Base-by-base conservation (phyloP, 37 sponge, comb jelly and placozoan genomes). In the Aplysina aerophoba region DNA sequence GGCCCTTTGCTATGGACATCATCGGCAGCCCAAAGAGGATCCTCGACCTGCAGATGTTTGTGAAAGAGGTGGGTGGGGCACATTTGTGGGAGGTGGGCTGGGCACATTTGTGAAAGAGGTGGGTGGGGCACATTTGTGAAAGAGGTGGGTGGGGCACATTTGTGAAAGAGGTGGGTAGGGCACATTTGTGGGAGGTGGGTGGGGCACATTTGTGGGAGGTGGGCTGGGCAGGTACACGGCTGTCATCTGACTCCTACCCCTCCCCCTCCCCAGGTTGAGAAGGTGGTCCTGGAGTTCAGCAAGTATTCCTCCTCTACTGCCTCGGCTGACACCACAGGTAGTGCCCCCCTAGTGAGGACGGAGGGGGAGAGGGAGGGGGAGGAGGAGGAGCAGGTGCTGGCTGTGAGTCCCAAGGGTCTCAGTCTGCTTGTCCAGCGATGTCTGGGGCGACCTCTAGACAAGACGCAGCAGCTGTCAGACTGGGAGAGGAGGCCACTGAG, bases 401-500 rank as follows among this genome's bases (percentile, higher is more conserved):
- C 11, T 55, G 87, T 27, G 4, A 33, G 19, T 36, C 35, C 36
- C 6, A 83, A 80, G 38, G 94, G 96, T 0, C 83, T 96, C n/a
- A 88, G 86, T 24, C 21, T 34, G 17, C 74, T 96, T 50, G 90
- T 96, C 61, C 53, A 89, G 55, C 61, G 35, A 65, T 93, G 86
- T 54, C 38, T 96, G 4, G 97, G 97, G 11, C 85, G 83, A 31
- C 97, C 97, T 1, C 85, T 96, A 83, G 92, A 96, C 60, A 96
- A 96, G 83, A 87, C 92, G 6, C 86, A 94, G 57, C 97, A 94
- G 92, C 56, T 96, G 25, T 90, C 93, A 0, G 90, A 96, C 78
- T 96, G 97, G 97, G 97, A 93, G 80, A 87, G 83, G 72, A 40
- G 97, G 36, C 97, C 97, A 16, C 86, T 95, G 1, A 62, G 61